Conservation (phyloP, 2,888 invertebrate species). For the Thecophora atra region DNA sequence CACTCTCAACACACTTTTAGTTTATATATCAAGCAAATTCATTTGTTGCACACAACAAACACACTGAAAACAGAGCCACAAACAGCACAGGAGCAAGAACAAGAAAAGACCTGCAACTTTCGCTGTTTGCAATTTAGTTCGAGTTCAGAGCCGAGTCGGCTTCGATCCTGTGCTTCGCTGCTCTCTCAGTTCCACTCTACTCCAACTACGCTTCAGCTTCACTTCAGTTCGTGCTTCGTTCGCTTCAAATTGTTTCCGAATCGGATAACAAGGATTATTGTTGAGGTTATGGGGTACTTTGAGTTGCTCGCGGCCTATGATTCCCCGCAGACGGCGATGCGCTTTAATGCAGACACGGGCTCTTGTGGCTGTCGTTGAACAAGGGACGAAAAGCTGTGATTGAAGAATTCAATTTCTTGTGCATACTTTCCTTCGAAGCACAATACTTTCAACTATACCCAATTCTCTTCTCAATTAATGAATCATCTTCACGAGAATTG, state of each 20-base stretch:
- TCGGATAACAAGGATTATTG: constrained; percentile 24
- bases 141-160: background rate
- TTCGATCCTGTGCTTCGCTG: background rate
- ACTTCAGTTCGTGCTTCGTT: background rate
- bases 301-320: constrained; percentile 24
- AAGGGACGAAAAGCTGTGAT: background rate
- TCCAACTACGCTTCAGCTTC: background rate
- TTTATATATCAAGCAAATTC: too few relatives aligned
- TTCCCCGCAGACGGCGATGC: background rate
- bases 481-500: too few relatives aligned
- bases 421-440: background rate
- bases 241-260: constrained; percentile 26
- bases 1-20: too few relatives aligned
- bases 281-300: constrained; percentile 32
- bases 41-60: background rate
- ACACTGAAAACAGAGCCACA: background rate
- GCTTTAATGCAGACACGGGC: background rate
- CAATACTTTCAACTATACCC: too few relatives aligned
- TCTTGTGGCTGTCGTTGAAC: background rate
- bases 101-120: background rate
- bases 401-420: background rate
- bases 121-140: constrained; percentile 1
- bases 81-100: background rate
- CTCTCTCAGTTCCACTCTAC: background rate
- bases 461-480: too few relatives aligned